These are phyloP conservation scores for Camptogramma bilineatum DNA, from an alignment of 2,888 invertebrate species.

Conservation along the genomic window DNA sequence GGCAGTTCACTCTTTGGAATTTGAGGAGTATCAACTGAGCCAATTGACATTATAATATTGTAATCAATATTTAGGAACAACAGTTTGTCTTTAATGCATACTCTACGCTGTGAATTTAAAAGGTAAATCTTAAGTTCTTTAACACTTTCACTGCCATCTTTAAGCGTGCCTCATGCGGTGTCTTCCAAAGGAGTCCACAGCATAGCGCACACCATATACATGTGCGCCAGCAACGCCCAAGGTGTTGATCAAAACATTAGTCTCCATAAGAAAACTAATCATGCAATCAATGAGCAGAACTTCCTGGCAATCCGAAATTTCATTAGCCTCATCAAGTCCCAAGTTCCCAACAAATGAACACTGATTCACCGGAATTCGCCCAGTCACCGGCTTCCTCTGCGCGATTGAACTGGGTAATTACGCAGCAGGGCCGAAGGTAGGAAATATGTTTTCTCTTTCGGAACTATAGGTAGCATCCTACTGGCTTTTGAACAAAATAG, in stretches of 20 bases:
- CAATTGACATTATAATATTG: too few species aligned
- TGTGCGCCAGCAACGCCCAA: neutral
- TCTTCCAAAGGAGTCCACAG: too few species aligned
- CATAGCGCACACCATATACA: too few species aligned
- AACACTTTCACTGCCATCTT: too few species aligned
- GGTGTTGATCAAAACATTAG: conserved; percentile 3
- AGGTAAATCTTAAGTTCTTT: too few species aligned
- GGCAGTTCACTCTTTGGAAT: too few species aligned
- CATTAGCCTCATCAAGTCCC: conserved; percentile 30
- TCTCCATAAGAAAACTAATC: conserved; percentile 14
- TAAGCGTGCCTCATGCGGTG: too few species aligned
- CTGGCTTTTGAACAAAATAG: too few species aligned
- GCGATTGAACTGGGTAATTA: conserved; percentile 35
- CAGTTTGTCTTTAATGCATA: too few species aligned
- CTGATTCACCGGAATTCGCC: conserved; percentile 37
- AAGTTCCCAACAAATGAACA: conserved; percentile 29
- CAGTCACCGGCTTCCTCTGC: conserved; percentile 31
- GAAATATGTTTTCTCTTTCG: neutral
- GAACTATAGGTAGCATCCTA: neutral
- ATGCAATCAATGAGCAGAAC: conserved; percentile 28
- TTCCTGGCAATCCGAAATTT: conserved; percentile 33
- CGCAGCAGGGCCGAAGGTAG: conserved; percentile 13
- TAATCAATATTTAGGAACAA: too few species aligned
- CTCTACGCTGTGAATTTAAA: too few species aligned
- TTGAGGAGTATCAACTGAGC: too few species aligned